Evolutionary conservation across 1,140 invertebrate genomes (phyloP), one percentile per base, ranked within the genome.

Genomic region (Drosophila nigrodunni): DNA sequence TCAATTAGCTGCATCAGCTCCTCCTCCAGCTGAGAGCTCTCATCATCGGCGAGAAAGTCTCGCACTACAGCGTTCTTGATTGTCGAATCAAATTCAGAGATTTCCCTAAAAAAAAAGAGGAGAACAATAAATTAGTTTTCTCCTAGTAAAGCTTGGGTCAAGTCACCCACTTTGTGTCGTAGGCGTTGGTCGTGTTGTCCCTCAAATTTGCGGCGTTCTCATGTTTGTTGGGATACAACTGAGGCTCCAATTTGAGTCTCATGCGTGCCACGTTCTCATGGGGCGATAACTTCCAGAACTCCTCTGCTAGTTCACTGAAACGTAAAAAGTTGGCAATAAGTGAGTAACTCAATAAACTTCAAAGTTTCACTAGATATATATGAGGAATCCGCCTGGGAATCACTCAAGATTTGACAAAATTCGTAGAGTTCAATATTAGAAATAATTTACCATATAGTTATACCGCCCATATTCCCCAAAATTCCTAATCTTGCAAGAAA

Each of bases 261-360:
- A 96, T 96, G 39, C 95, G 92, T 1, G 93, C 93, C 43, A 94
- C 94, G 82, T 95, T 96, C 78, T 96, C 95, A 74, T 95, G 94
- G 43, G 93, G 93, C 3, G 95, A 95, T 5, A 95, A 88, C 74
- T 94, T 95, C 95, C 94, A 94, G 70, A 93, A 93, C 47, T 92
- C 85, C 25, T 92, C 83, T 2, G 68, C 57, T 6, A 70, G 15
- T 1, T 73, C 76, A 3, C 93, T 93, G 71, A 5, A 92, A 88
- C 35, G 7, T 10, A 8, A 7, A 5, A 2, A 8, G 3, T 6
- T 7, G 43, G 25, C 8, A 8, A 15, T 10, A 21, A 1, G 46
- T 13, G 11, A 34, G 4, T 55, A 18, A 9, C 44, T 10, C 18
- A 21, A 21, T 1, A 1, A 21, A 21, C 18, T 1, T 21, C 18